Conservation (phyloP, 2,888 invertebrate genomes). For the Thelaira solivaga region DNA sequence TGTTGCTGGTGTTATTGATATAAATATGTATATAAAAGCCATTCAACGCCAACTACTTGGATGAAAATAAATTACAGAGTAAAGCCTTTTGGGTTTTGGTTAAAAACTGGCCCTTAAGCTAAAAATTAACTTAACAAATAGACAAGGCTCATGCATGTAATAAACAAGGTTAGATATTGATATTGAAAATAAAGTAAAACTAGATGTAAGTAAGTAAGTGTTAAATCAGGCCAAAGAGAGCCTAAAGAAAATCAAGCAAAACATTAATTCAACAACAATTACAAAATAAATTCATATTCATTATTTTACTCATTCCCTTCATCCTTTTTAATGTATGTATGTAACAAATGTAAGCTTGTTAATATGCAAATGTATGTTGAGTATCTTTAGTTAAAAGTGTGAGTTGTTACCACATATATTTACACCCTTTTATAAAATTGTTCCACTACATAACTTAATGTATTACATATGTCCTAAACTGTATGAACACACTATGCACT, state of each 20-base stretch:
- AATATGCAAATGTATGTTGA: neutral
- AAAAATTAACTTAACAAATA: too few species aligned
- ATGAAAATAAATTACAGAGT: too few species aligned
- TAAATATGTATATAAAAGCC: too few species aligned
- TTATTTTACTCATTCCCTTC: too few species aligned
- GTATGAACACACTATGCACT: neutral
- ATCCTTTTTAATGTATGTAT: too few species aligned
- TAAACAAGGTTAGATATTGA: neutral
- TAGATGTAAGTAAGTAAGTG: neutral
- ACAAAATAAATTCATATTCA: too few species aligned
- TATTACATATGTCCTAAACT: neutral
- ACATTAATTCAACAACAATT: too few species aligned
- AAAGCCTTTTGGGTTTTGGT: neutral
- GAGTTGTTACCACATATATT: constrained; percentile 30
- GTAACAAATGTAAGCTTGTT: constrained; percentile 41
- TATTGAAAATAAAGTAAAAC: neutral
- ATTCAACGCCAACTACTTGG: too few species aligned
- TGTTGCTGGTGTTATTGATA: constrained; percentile 48
- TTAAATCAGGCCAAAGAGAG: too few species aligned
- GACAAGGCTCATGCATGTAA: neutral
- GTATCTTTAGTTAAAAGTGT: neutral
- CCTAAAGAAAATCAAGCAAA: constrained; percentile 13
- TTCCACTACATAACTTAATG: neutral
- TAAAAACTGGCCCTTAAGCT: too few species aligned
- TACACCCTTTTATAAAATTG: constrained; percentile 18